Evolutionary conservation across 1,140 invertebrate genomes (phyloP), one percentile per base, ranked within the genome.

Genomic region (Zelostemma sp.): DNA sequence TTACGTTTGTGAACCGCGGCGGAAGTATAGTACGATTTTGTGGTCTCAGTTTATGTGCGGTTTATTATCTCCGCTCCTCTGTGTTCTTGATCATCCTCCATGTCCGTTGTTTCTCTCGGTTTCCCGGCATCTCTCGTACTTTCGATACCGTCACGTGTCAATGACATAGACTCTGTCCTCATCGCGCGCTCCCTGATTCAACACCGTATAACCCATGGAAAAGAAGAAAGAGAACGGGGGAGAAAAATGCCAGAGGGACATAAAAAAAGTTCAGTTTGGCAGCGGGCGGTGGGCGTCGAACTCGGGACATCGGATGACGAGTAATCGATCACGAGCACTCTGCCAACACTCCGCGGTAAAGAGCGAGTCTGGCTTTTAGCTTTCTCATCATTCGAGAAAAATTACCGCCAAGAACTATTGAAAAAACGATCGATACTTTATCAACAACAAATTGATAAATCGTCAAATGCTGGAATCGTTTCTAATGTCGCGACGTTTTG

Each of bases 261-360:
- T 78, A 76, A 73, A 72, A 49, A 74, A 77, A 69, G 71, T 79
- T 76, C 75, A 71, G 73, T 79, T 78, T 76, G 72, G 69, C 70
- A 79, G 70, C 21, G 72, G 56, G 68, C 49, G 71, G 58, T 57
- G 54, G 57, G 64, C 35, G 53, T 66, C 75, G 73, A 80, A 80
- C 73, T 75, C 75, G 70, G 78, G 64, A 76, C 75, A 77, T 74
- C 66, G 78, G 75, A 82, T 81, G 81, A 82, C 80, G 78, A 80
- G 80, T 81, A 82, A 84, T 84, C 81, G 81, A 84, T 84, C 80
- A 82, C 75, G 68, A 81, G 76, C 67, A 78, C 77, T 82, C 76
- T 80, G 73, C 80, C 80, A 76, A 80, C 77, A 77, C 73, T 80
- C 75, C 47, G 66, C 45, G 55, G 49, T 67, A 65, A 73, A 71